Conservation (phyloP, 2,113 vertebrate genomes). For the Mustela nigripes region DNA sequence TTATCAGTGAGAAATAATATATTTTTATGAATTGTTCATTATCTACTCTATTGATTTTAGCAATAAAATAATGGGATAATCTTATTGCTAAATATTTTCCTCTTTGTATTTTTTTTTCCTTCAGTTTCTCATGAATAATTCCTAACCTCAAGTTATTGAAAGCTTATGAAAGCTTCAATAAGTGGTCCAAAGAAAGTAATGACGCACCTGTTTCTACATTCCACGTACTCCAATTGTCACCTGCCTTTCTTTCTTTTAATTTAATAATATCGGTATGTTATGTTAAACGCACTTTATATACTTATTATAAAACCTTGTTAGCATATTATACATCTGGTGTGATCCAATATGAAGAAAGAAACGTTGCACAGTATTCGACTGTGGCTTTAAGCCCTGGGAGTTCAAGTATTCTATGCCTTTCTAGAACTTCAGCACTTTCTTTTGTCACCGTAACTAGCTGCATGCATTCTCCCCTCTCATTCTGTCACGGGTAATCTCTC, state of each 20-base stretch:
- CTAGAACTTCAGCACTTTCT: background rate
- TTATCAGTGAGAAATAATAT: background rate
- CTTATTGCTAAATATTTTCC: constrained; percentile 43
- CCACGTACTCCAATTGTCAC: background rate
- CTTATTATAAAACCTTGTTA: constrained; percentile 34
- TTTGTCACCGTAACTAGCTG: background rate
- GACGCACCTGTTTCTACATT: constrained; percentile 14
- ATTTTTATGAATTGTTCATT: constrained; percentile 4
- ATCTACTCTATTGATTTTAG: constrained; percentile 20
- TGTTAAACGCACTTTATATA: background rate
- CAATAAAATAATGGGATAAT: constrained; percentile 44
- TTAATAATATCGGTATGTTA: background rate
- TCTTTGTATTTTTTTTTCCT: constrained; percentile 9
- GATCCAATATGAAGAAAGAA: constrained; percentile 4
- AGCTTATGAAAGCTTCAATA: background rate
- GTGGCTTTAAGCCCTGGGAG: background rate
- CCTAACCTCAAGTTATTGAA: constrained; percentile 45
- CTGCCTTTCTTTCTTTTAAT: constrained; percentile 40
- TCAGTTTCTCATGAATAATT: constrained; percentile 19
- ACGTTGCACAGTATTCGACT: background rate
- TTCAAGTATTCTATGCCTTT: background rate
- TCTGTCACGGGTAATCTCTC: background rate
- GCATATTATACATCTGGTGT: background rate
- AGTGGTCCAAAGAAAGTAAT: background rate
- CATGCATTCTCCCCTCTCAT: background rate